These are phyloP conservation scores for Alloplasta piceator DNA, from an alignment of 2,888 invertebrate species.

Conservation along the genomic window DNA sequence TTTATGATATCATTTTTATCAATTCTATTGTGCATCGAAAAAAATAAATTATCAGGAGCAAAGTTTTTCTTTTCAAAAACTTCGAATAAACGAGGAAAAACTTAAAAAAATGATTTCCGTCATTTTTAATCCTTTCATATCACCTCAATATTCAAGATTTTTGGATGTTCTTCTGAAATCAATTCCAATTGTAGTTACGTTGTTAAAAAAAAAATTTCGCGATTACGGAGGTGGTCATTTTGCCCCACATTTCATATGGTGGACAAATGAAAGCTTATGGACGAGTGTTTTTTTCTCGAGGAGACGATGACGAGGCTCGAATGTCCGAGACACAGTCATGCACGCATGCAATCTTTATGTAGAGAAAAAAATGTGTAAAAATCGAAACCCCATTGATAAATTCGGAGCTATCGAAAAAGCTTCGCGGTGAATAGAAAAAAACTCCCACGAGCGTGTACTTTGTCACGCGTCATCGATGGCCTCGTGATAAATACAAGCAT, in stretches of 20 bases:
- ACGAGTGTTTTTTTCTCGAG: slow-evolving; percentile 17
- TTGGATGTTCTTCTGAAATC: too few species aligned
- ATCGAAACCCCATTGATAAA: slow-evolving; percentile 48
- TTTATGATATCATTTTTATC: too few species aligned
- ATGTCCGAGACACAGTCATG: slow-evolving; percentile 12
- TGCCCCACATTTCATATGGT: neutral
- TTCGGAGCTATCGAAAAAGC: neutral
- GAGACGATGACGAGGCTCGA: slow-evolving; percentile 54
- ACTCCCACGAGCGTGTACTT: neutral
- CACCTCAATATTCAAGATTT: too few species aligned
- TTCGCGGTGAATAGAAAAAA: neutral
- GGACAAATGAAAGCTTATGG: slow-evolving; percentile 24
- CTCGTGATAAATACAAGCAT: slow-evolving; percentile 41
- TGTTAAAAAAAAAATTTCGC: neutral
- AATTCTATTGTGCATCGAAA: too few species aligned
- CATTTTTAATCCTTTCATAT: too few species aligned
- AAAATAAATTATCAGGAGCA: too few species aligned
- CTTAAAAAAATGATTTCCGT: too few species aligned
- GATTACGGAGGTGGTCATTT: too few species aligned
- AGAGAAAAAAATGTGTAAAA: neutral
- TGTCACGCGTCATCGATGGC: slow-evolving; percentile 17
- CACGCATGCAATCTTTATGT: neutral
- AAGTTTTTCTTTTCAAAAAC: too few species aligned
- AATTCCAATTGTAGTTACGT: slow-evolving; percentile 8
- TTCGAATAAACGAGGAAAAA: too few species aligned